Conservation (phyloP, 2,888 invertebrate species). For the Mimachlamys varia region DNA sequence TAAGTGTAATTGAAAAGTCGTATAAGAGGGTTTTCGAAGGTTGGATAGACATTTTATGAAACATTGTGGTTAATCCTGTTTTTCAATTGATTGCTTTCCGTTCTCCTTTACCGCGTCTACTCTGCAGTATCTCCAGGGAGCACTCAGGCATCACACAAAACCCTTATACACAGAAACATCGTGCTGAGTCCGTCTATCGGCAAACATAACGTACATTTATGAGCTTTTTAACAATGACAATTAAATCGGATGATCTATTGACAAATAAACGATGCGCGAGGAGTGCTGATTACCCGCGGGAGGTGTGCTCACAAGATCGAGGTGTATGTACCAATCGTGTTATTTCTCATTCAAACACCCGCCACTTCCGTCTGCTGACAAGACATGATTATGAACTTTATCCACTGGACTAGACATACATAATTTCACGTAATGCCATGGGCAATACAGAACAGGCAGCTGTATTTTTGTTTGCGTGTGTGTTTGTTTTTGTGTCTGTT, state of each 20-base stretch:
- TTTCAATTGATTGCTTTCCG: not conserved
- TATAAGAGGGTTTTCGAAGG: not conserved
- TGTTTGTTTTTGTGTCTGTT: no score
- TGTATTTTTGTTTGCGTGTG: no score
- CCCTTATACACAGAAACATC: not conserved
- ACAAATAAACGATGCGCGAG: not conserved
- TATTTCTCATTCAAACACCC: not conserved
- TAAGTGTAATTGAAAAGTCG: not conserved
- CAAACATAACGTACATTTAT: not conserved
- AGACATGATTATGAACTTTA: not conserved
- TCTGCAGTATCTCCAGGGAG: not conserved
- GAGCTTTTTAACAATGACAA: not conserved
- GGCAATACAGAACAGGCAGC: no score
- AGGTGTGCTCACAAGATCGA: not conserved
- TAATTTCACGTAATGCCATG: no score
- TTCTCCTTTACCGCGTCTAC: not conserved
- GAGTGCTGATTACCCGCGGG: not conserved
- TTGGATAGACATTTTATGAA: not conserved
- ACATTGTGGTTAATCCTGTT: not conserved
- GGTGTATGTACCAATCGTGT: not conserved
- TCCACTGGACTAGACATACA: not conserved
- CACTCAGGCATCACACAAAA: not conserved
- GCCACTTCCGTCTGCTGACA: not conserved
- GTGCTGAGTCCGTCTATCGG: not conserved
- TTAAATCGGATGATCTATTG: slow-evolving; percentile 26